These are phyloP conservation scores for Glareola pratincola DNA, from an alignment of 2,113 vertebrate genomes.

Conservation along the genomic window DNA sequence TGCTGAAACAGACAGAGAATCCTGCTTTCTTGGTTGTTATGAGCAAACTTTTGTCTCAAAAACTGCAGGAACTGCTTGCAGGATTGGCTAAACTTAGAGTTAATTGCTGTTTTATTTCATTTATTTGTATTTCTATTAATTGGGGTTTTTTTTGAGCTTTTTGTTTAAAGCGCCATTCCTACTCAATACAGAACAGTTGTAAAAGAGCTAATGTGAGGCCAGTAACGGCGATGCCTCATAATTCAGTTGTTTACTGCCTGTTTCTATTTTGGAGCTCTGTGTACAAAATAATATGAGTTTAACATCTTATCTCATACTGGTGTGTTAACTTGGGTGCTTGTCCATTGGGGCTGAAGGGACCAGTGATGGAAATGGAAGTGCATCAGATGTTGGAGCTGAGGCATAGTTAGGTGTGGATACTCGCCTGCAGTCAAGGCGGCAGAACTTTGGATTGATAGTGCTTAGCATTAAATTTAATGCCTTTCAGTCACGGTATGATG, in stretches of 20 bases:
- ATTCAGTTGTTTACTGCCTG: neutral
- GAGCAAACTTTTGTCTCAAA: slow-evolving; percentile 1
- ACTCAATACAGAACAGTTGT: neutral
- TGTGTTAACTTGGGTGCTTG: neutral
- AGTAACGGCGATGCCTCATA: neutral
- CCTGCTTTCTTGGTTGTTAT: neutral
- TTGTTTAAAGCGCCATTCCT: neutral
- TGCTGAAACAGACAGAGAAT: neutral
- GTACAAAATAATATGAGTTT: neutral
- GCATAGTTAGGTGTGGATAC: neutral
- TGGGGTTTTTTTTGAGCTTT: neutral
- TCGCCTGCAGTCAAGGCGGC: neutral
- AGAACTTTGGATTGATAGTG: neutral
- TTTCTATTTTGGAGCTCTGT: neutral
- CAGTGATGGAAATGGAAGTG: neutral
- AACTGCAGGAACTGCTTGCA: neutral
- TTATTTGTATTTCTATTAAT: neutral
- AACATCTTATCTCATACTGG: neutral
- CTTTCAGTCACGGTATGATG: neutral
- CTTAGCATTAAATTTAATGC: neutral
- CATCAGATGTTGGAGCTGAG: rapidly evolving
- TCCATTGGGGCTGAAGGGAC: neutral
- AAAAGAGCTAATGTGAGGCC: neutral
- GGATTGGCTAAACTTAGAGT: neutral
- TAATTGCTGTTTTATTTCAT: neutral